Conservation (phyloP, 2,888 invertebrate genomes). For the Asteroscopus sphinx region DNA sequence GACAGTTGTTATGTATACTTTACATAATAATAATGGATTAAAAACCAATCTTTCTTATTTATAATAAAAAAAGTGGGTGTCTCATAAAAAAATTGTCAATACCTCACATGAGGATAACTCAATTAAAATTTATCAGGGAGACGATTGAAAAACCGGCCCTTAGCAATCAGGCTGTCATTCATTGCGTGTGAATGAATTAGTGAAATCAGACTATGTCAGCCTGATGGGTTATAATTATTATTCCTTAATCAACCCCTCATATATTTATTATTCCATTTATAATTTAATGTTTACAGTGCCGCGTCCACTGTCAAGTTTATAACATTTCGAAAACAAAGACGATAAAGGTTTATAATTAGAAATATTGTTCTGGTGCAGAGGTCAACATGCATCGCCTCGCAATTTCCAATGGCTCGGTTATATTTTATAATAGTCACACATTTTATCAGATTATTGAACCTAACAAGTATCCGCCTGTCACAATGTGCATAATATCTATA, state of each 20-base stretch:
- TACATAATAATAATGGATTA: too few relatives aligned
- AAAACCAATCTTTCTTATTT: too few relatives aligned
- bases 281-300: constrained; percentile 20
- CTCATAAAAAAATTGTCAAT: too few relatives aligned
- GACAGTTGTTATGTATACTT: too few relatives aligned
- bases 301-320: constrained; percentile 59
- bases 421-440: constrained; percentile 63
- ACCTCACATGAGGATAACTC: too few relatives aligned
- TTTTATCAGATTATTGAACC: constrained; percentile 80
- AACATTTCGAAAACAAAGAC: constrained; percentile 55
- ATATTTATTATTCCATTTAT: background rate
- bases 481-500: constrained; percentile 6
- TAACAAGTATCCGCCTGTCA: constrained; percentile 56
- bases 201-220: too few relatives aligned
- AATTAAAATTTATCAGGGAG: too few relatives aligned
- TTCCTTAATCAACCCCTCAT: background rate
- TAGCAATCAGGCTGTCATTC: constrained; percentile 12
- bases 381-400: constrained; percentile 74
- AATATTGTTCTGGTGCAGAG: constrained; percentile 72
- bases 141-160: too few relatives aligned
- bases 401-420: constrained; percentile 73
- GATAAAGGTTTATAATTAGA: constrained; percentile 79
- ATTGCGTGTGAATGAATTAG: too few relatives aligned
- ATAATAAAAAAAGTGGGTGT: too few relatives aligned
- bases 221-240: too few relatives aligned